Evolutionary conservation across 2,797 vertebrate genomes (phyloP), one percentile per base, ranked within the genome.

Genomic region (Hyperoplus lanceolatus): DNA sequence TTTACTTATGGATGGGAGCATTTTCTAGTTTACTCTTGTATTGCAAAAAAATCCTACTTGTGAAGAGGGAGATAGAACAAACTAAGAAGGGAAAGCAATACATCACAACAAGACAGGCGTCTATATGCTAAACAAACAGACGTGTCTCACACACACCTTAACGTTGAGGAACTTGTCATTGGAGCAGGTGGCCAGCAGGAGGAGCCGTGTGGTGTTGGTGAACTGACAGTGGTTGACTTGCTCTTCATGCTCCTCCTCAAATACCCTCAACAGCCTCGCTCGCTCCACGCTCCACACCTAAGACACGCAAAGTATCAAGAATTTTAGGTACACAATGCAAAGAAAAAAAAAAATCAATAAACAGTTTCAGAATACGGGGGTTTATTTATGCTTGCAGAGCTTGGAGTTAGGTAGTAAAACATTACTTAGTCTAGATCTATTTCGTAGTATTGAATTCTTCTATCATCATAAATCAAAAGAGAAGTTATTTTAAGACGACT

Each of bases 201-300:
- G 92, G 56, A 88, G 94, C 1, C 68, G 88, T 39, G 84, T 71
- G 0, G 72, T 93, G 87, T 97, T 97, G 75, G 95, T 97, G 78
- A 99, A 99, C 89, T 96, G 94, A 86, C 98, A 99, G 92, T 97
- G 97, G 64, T 96, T 99, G 86, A 99, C 95, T 85, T 97, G 97
- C 87, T 99, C 98, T 0, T 93, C 83, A 5, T 99, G 97, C 56
- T 99, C 98, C 36, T 96, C 97, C 3, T 93, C 89, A 6, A 97
- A 99, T 1, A 87, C 81, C 56, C 92, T 83, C 8, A 93, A 75
- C 73, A 97, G 91, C 14, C 84, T 83, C 16, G 95, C 97, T 38
- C 90, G 95, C 84, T 95, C 77, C 42, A 94, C 95, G 55, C 96
- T 97, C 98, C 98, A 99, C 74, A 99, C 88, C 98, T 99, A 56